Percentiles rank a stretch among this genome's conserved stretches.
Conservation (phyloP, 2,797 vertebrate species). For the Phoxinus dragarum region DNA sequence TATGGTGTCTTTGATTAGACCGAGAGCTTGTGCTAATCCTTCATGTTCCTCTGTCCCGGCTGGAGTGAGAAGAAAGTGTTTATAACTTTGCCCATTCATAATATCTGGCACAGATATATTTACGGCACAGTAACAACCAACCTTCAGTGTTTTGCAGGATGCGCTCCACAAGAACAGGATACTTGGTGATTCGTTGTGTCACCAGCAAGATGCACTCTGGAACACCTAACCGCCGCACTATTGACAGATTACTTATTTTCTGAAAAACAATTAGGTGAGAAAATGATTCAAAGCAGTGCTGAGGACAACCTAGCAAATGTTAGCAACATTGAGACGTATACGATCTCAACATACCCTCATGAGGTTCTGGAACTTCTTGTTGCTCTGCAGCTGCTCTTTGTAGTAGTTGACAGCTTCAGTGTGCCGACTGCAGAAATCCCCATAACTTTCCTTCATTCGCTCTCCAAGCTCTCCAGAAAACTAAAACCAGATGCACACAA, state of each 20-base stretch:
- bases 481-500: constrained; percentile 68
- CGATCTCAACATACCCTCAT: constrained; percentile 83
- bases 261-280: constrained; percentile 57
- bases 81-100: not conserved
- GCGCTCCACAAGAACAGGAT: constrained; percentile 92
- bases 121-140: constrained; percentile 54
- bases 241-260: constrained; percentile 89
- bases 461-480: constrained; percentile 94
- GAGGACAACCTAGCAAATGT: not conserved
- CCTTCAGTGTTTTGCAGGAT: constrained; percentile 94
- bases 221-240: constrained; percentile 89
- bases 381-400: constrained; percentile 91
- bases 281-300: not conserved
- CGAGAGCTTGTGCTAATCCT: constrained; percentile 84
- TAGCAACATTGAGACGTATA: not conserved
- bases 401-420: constrained; percentile 89
- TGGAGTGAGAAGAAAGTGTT: constrained; percentile 59
- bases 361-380: constrained; percentile 94
- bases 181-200: constrained; percentile 98
- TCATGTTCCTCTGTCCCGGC: constrained; percentile 86
- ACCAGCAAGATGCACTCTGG: constrained; percentile 94
- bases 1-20: constrained; percentile 88
- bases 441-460: constrained; percentile 89
- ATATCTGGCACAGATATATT: too few relatives aligned
- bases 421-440: constrained; percentile 91